Base-by-base conservation (phyloP, 2,113 vertebrate species). In the Rhinogobius similis region DNA sequence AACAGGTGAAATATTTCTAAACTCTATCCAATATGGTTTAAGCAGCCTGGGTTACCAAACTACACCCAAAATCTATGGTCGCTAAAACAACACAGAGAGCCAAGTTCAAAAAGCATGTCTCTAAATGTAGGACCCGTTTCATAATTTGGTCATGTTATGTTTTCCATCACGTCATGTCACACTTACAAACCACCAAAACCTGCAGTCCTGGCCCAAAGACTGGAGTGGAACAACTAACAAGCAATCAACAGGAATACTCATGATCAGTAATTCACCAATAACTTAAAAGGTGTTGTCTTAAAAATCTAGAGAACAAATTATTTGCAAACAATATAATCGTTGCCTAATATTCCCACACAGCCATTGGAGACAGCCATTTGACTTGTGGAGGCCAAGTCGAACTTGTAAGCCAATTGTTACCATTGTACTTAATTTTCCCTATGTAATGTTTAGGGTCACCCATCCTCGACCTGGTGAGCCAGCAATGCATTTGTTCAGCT, bases 261-360 rank as follows among this genome's bases (percentile, higher is more conserved):
- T 52, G 21, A 12, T 26, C 24, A 8, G 55, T 58, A 24, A 26
- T 24, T 55, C 23, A 24, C 10, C 52, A 21, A 29, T 20, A 29
- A 29, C 52, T 55, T 23, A 58, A 58, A 55, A 24, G 52, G 9
- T 52, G 20, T 46, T 38, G 58, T 38, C 62, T 4, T 38, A 20
- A 62, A 87, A 91, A 83, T 86, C 85, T 67, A 71, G 84, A 83
- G 90, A 89, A 91, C 81, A 80, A 85, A 90, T 89, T 73, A 80
- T 65, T 89, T 38, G 10, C 53, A 89, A 85, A 86, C 78, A 86
- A 87, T 10, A 10, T 20, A 32, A 13, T n/a, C n/a, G n/a, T n/a
- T n/a, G n/a, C n/a, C n/a, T n/a, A n/a, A n/a, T n/a, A n/a, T n/a
- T n/a, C n/a, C n/a, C n/a, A n/a, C n/a, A n/a, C n/a, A n/a, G n/a